Base-by-base conservation (phyloP, 1,140 invertebrate species). In the Linepithema humile region DNA sequence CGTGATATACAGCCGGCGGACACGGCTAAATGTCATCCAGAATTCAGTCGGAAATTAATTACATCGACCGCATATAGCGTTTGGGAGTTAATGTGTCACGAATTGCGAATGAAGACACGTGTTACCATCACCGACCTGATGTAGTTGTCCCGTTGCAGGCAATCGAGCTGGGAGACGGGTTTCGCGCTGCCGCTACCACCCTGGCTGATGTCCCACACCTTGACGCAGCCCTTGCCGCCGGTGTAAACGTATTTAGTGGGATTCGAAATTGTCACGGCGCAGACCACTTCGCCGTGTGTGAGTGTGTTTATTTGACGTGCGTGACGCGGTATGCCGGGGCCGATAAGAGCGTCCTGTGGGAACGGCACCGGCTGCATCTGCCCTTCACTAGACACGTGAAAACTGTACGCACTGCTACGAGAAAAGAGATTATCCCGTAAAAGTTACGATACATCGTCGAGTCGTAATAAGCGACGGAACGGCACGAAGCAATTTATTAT, bases 211-310 rank as follows among this genome's bases (percentile, higher is more conserved):
- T 98, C 97, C 97, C 97, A 98, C 35, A 99, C 97, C 95, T 99
- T 99, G 75, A 99, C 99, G 94, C 98, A 99, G 38, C 99, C 99
- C 94, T 99, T 99, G 80, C 99, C 99, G 12, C 99, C 99, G 3
- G 99, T 99, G 94, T 99, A 99, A 4, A 99, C 98, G 93, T 98
- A 98, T 92, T 98, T 97, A 73, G 98, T 98, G 35, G 98, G 97
- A 94, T 98, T 98, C 93, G 95, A 99, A 96, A 95, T 98, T 95
- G 95, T 99, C 95, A 95, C 99, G 94, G 97, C 99, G 96, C 95
- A 99, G 94, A 97, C 96, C 26, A 97, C 94, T 94, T 99, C 99
- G 3, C 99, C 99, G 92, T 99, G 99, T 84, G 97, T 97, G 73
- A 99, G 94, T 5, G 98, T 99, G 92, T 98, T 98, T 85, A 99